phyloP scores from a whole-genome alignment of 2,797 vertebrate species.

The Emys orbicularis region DNA sequence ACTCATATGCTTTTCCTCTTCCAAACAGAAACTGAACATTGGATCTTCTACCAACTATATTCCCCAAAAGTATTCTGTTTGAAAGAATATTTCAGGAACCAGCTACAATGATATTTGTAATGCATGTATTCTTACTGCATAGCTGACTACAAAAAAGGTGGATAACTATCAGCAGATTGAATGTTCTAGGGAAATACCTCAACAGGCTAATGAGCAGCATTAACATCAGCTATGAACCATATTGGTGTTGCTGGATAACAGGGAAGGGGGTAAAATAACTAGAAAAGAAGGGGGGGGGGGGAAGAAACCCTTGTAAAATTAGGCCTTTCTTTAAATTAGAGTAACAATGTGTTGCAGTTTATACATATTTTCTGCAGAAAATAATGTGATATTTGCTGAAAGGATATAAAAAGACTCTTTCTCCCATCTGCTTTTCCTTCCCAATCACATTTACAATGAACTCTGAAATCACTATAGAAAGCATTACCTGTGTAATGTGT shows the following conservation, averaged over 20 bases:
- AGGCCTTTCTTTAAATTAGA: slow-evolving; percentile 24
- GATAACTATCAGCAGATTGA: slow-evolving; percentile 42
- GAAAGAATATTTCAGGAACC: slow-evolving; percentile 55
- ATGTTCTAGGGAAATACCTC: slow-evolving; percentile 34
- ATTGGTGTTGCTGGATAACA: slow-evolving; percentile 27
- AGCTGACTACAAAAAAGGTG: slow-evolving; percentile 35
- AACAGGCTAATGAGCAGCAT: slow-evolving; percentile 9
- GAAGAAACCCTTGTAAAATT: not conserved
- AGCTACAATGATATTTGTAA: slow-evolving; percentile 50
- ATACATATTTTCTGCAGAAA: not conserved
- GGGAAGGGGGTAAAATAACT: not conserved
- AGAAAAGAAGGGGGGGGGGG: not conserved
- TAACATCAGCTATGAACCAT: slow-evolving; percentile 20
- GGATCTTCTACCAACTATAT: slow-evolving; percentile 18
- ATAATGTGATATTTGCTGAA: not conserved
- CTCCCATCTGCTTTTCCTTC: not conserved
- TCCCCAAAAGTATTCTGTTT: slow-evolving; percentile 42
- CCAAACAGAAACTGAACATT: slow-evolving; percentile 33
- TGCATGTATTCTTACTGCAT: slow-evolving; percentile 34
- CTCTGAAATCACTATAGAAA: not conserved
- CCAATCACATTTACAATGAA: not conserved
- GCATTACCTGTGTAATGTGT: slow-evolving; percentile 90
- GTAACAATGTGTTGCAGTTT: not conserved
- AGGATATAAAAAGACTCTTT: not conserved
- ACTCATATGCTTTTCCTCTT: slow-evolving; percentile 30